phyloP scores from a whole-genome alignment of 2,888 invertebrate species.

The Nowickia ferox region DNA sequence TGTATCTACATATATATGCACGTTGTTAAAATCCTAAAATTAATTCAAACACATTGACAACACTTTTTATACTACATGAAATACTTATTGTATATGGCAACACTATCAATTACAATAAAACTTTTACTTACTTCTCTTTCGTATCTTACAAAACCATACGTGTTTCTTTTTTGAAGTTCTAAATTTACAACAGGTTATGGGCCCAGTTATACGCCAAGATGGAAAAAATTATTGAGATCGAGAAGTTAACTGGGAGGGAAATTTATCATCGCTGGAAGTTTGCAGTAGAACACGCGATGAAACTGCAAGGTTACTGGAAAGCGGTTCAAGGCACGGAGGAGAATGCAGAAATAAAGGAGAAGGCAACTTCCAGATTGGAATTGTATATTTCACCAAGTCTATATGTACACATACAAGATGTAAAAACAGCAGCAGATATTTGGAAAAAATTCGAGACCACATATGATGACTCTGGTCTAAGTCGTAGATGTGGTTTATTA shows the following conservation, averaged over 20 bases:
- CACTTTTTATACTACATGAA: no score
- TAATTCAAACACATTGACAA: no score
- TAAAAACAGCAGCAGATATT: neutral
- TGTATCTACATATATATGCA: no score
- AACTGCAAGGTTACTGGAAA: constrained; percentile 54
- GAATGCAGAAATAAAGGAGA: constrained; percentile 2
- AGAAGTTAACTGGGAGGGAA: constrained; percentile 51
- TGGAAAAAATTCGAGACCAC: neutral
- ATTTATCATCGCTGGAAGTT: constrained; percentile 59
- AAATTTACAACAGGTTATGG: neutral
- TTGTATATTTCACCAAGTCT: neutral
- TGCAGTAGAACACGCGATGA: constrained; percentile 61
- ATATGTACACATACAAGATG: neutral
- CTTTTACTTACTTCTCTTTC: neutral
- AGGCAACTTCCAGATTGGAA: constrained; percentile 46
- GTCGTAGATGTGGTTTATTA: neutral
- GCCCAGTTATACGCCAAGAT: neutral
- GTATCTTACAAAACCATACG: neutral
- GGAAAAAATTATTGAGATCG: constrained; percentile 37
- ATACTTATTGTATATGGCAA: no score
- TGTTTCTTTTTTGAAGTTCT: neutral
- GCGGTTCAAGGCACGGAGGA: constrained; percentile 27
- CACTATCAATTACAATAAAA: no score
- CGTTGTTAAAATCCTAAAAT: no score
- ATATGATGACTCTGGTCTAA: no score